Evolutionary conservation across 1,140 invertebrate genomes (phyloP).

Genomic region (Mesaphorura yosii): DNA sequence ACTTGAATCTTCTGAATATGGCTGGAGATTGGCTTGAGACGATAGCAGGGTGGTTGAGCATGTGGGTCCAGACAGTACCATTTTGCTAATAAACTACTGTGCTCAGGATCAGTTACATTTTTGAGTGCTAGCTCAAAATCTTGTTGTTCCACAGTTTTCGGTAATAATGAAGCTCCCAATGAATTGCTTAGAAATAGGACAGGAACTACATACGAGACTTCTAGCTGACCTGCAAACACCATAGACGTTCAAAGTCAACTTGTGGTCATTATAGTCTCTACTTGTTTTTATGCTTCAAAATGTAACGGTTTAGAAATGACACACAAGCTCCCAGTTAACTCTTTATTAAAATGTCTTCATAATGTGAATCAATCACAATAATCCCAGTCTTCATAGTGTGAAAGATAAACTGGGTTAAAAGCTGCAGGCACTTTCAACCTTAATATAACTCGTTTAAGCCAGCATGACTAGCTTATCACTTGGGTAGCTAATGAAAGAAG

Average conservation of each 20-base stretch:
- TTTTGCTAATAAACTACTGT: conserved; percentile 47
- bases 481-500: too few species aligned
- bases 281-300: too few species aligned
- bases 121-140: conserved; percentile 61
- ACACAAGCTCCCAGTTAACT: too few species aligned
- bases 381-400: too few species aligned
- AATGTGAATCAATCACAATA: too few species aligned
- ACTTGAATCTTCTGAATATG: conserved; percentile 40
- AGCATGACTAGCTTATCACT: neutral
- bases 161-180: conserved; percentile 58
- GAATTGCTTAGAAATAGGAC: conserved; percentile 61
- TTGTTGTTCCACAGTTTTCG: conserved; percentile 59
- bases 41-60: conserved; percentile 61
- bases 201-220: conserved; percentile 57
- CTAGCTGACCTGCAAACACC: conserved; percentile 51
- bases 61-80: conserved; percentile 58
- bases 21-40: conserved; percentile 48
- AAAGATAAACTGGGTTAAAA: neutral
- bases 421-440: neutral
- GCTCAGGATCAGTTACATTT: conserved; percentile 44
- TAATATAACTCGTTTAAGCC: neutral
- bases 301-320: too few species aligned
- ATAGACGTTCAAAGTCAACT: too few species aligned
- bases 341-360: too few species aligned
- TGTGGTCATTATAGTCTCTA: too few species aligned